Conservation (phyloP, 2,113 vertebrate species). For the Festucalex cinctus region DNA sequence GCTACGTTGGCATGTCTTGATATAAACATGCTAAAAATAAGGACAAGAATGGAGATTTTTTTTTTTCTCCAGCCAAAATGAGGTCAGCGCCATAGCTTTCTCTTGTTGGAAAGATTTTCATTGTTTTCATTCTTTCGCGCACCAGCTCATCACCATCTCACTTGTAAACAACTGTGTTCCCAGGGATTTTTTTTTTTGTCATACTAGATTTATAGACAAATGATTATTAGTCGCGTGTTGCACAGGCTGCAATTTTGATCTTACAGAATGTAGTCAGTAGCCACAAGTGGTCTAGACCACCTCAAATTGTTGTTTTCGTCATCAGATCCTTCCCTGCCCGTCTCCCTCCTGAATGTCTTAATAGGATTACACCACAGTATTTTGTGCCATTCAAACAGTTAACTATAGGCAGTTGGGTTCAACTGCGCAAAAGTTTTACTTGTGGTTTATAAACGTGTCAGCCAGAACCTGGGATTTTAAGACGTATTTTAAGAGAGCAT, state of each 20-base stretch:
- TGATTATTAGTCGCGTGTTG: neutral
- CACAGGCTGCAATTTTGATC: neutral
- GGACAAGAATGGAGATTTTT: constrained; percentile 3
- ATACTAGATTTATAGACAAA: too few species aligned
- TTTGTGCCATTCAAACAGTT: too few species aligned
- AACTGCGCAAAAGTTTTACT: too few species aligned
- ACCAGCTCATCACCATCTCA: neutral
- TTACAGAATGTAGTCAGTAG: neutral
- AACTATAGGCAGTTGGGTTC: too few species aligned
- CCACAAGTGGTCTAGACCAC: neutral
- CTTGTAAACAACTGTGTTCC: constrained; percentile 7
- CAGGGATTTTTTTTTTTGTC: too few species aligned
- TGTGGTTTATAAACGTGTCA: too few species aligned
- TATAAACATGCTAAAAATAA: constrained; percentile 14
- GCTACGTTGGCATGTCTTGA: constrained; percentile 18
- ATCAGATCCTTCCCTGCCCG: neutral
- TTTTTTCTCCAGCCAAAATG: constrained; percentile 15
- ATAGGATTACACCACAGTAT: too few species aligned
- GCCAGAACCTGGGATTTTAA: too few species aligned
- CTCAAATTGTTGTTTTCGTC: neutral
- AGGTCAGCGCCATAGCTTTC: constrained; percentile 3
- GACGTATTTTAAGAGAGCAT: constrained; percentile 1
- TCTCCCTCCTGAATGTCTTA: neutral
- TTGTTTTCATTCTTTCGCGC: constrained; percentile 20
- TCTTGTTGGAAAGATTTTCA: constrained; percentile 16